Evolutionary conservation across 2,797 vertebrate species (phyloP), one percentile per base, ranked within the genome.

Genomic region (Lophius americanus): DNA sequence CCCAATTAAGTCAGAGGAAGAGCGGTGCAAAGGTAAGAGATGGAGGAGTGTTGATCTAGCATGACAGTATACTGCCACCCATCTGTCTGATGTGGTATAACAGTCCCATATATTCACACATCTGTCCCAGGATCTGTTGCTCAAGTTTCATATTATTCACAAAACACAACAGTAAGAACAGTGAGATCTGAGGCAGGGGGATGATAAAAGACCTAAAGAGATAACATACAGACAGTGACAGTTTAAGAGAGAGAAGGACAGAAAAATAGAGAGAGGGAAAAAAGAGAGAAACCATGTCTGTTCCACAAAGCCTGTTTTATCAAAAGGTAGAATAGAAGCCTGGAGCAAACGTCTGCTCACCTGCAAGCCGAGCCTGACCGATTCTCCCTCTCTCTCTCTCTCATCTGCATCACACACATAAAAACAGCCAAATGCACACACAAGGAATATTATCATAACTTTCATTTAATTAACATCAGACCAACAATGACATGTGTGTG

Each of bases 11-110:
- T 67, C 55, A 73, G 32, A 50, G 46, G 23, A 23, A 23, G 23
- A 23, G 23, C 1, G 65, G 7, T 13, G 9, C 10, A 55, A 46
- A 1, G 43, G 51, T 47, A 23, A 23, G 13, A 41, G 53, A 78
- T 68, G 59, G 41, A 64, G 47, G 52, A 32, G 51, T 69, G 88
- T 74, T 85, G 83, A 92, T 90, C 82, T 95, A 95, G 88, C 92
- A 94, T 95, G 95, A 96, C 95, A 93, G 94, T 95, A 96, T 90
- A 95, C 93, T 98, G 96, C 97, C 97, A 96, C 95, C 96, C 97
- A 96, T 98, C 95, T 96, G 94, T 90, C 80, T 91, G 92, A 92
- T 81, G 73, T 70, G 87, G 92, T 89, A 97, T 91, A 92, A 85
- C 93, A 92, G 77, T 72, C 50, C 68, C 52, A 70, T 54, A 59